Conservation (phyloP, 2,797 vertebrate species). For the Loris lydekkerianus region DNA sequence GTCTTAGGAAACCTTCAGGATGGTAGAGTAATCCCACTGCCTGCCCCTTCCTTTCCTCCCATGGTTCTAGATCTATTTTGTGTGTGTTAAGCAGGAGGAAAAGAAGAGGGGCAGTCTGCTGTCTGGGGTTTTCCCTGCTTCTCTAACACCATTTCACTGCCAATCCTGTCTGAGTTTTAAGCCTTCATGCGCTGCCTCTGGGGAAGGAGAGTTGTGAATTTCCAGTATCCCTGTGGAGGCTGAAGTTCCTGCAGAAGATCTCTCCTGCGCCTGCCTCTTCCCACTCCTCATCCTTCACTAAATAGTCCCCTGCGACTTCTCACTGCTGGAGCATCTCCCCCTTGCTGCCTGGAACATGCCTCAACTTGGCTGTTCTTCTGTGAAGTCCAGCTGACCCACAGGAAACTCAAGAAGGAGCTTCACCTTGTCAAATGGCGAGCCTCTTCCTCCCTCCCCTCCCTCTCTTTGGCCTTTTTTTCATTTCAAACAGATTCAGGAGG, state of each 20-base stretch:
- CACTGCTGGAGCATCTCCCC: neutral
- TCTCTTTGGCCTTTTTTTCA: neutral
- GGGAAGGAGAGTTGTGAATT: neutral
- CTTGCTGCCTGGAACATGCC: neutral
- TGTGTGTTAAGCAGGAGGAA: neutral
- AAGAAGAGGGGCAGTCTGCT: neutral
- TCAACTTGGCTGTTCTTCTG: neutral
- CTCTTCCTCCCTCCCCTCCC: neutral
- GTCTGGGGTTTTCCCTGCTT: neutral
- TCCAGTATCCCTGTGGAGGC: neutral
- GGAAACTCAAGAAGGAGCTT: neutral
- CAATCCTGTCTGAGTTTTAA: neutral
- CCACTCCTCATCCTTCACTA: neutral
- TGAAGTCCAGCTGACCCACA: neutral
- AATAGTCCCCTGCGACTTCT: neutral
- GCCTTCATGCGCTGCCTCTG: neutral
- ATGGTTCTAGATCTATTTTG: neutral
- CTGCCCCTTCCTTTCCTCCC: neutral
- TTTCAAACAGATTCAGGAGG: neutral
- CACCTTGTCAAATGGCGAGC: neutral
- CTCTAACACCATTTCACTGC: neutral
- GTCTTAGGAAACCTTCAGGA: neutral
- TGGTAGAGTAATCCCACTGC: neutral
- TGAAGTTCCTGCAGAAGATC: neutral
- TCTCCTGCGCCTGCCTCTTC: neutral